A percentile compares a stretch with the other conserved stretches of the same genome.
Evolutionary conservation across 2,113 vertebrate genomes (phyloP).

Genomic region (Ictidomys tridecemlineatus): DNA sequence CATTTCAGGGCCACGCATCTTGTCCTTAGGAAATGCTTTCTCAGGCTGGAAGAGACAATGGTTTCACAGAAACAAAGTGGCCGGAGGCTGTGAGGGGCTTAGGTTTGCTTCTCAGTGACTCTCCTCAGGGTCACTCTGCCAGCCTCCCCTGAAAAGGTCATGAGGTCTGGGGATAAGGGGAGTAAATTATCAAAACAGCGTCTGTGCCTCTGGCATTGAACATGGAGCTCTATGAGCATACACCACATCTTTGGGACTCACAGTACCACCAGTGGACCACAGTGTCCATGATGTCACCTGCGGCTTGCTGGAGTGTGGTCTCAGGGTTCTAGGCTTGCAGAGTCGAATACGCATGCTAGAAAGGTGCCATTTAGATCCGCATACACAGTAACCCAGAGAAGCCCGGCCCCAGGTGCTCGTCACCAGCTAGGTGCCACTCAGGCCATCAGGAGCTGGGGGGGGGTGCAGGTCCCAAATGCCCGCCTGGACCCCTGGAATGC

Average conservation of each 20-base stretch:
- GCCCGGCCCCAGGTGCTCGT: neutral
- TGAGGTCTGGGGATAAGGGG: neutral
- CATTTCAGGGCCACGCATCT: neutral
- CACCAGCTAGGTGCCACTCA: neutral
- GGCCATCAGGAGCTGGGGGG: neutral
- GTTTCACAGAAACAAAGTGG: neutral
- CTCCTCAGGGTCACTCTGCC: neutral
- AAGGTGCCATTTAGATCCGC: neutral
- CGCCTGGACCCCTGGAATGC: neutral
- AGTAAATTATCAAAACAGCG: neutral
- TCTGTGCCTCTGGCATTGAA: neutral
- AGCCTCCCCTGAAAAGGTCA: neutral
- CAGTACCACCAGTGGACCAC: neutral
- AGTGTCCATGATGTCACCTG: rapidly evolving
- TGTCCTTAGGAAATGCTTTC: neutral
- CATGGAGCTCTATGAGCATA: neutral
- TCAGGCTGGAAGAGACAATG: neutral
- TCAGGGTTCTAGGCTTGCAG: too few species aligned
- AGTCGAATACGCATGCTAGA: neutral
- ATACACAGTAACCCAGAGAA: neutral
- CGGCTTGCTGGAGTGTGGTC: neutral
- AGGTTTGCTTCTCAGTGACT: neutral
- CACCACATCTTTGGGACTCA: neutral
- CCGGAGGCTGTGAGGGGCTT: neutral
- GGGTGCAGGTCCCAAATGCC: too few species aligned